Evolutionary conservation across 2,113 vertebrate genomes (phyloP), one percentile per base, ranked within the genome.

Genomic region (Nibea coibor): DNA sequence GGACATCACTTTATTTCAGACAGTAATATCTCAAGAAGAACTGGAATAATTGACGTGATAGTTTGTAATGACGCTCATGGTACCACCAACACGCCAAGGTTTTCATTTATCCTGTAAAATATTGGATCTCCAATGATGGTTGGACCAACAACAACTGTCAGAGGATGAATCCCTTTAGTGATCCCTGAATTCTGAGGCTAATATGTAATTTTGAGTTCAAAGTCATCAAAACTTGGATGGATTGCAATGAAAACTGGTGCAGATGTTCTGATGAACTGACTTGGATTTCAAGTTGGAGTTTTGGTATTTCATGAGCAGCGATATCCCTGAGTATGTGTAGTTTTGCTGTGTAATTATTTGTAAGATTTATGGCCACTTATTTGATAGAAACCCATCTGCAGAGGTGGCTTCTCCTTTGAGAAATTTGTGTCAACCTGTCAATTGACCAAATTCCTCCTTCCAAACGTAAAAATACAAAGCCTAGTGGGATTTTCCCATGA

Each of bases 331-430:
- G 7, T 22, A n/a, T 14, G 22, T 43, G 51, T 63, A 14, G 47
- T 64, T 64, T 59, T 16, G 14, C 31, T 59, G 43, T 73, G 11
- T 48, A 7, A 58, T 80, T 51, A n/a, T 31, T 12, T 12, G 56
- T 35, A 35, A 35, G 16, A 54, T 35, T 47, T 42, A 4, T 39
- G 9, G n/a, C 17, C 14, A 54, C 22, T 69, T 31, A 69, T 57
- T 48, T 31, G 7, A 15, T 3, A 6, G 22, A 20, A 10, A 7
- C 22, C 10, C 11, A 22, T 54, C n/a, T 54, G n/a, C n/a, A 22
- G n/a, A 54, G 4, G 12, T 35, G n/a, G 10, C 12, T 54, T 54
- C 10, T 22, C 54, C 12, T 56, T 56, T 24, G 22, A 26, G 7
- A 35, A 35, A 35, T 6, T 7, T 35, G 31, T 26, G 6, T 4